phyloP scores from a whole-genome alignment of 2,888 invertebrate species.

The Latrodectus hesperus region DNA sequence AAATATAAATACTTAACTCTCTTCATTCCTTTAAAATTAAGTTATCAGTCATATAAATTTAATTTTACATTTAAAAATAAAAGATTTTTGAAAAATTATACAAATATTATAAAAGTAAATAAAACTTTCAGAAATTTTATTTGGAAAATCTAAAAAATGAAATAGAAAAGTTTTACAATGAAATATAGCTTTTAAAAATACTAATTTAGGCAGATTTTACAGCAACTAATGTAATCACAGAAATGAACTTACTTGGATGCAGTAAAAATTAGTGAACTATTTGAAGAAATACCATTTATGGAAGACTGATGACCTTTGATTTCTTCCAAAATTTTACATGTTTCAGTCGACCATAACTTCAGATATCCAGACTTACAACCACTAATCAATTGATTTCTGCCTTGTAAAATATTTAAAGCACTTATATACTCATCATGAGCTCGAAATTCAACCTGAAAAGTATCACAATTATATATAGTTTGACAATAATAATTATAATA shows the following conservation, averaged over 20 bases:
- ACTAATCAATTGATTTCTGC: constrained; percentile 80
- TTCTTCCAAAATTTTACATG: constrained; percentile 81
- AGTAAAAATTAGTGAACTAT: constrained; percentile 83
- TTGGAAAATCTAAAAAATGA: too few relatives aligned
- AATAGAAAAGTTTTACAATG: too few relatives aligned
- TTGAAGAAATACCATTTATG: constrained; percentile 82
- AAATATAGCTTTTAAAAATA: too few relatives aligned
- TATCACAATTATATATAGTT: background rate
- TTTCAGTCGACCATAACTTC: constrained; percentile 84
- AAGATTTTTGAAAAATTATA: too few relatives aligned
- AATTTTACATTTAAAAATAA: too few relatives aligned
- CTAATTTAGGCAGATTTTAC: too few relatives aligned
- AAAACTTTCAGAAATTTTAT: too few relatives aligned
- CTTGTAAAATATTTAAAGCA: constrained; percentile 80
- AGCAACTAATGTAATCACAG: background rate
- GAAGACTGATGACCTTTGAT: constrained; percentile 82
- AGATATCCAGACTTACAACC: constrained; percentile 86
- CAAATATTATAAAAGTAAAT: too few relatives aligned
- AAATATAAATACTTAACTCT: too few relatives aligned
- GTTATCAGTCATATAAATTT: too few relatives aligned
- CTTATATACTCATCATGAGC: constrained; percentile 92
- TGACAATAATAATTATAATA: background rate
- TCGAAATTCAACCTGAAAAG: constrained; percentile 81
- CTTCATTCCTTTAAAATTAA: too few relatives aligned
- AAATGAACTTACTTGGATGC: constrained; percentile 82